Evolutionary conservation across 1,140 invertebrate species (phyloP), one percentile per base, ranked within the genome.

Genomic region (Eupristina koningsbergeri): DNA sequence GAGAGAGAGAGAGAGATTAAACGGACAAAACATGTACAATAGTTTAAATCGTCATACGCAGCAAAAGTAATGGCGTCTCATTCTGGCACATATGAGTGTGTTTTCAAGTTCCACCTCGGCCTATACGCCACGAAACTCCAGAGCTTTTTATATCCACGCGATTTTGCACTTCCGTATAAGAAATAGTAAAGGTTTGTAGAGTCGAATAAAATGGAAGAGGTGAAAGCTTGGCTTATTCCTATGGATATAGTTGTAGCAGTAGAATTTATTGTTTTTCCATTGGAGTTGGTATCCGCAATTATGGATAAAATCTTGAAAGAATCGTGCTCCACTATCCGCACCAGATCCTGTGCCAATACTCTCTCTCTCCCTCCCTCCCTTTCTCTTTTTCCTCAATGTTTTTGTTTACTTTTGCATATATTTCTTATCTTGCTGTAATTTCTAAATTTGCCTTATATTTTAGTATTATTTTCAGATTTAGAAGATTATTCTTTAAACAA

Each of bases 261-360:
- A 61, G 74, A 53, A 17, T 63, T 71, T 41, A 22, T 74, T 50
- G 8, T 77, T 77, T 77, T 77, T 77, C 31, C 31, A 39, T 47
- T 67, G 53, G 6, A n/a, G 63, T 31, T 36, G 47, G 76, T 83
- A 83, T 83, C 76, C 76, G 82, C 76, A 83, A 83, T 83, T 83
- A 83, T 76, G 81, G 74, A 83, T 77, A 53, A 58, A 78, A 78
- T 83, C 81, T 78, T 83, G 81, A 75, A 79, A 83, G 75, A 53
- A 39, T 50, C 34, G 76, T 36, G 64, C 34, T 17, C 69, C 80
- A 34, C 71, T 53, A 47, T 81, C 71, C 76, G 31, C 76, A 39
- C 64, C 34, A 50, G 53, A 34, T 74, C 19, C 41, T 80, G 1
- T 41, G 45, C 39, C 34, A 75, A 53, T 11, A 34, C 53, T 58